Base-by-base conservation (phyloP, 2,888 invertebrate species). In the Acrobasis repandana region DNA sequence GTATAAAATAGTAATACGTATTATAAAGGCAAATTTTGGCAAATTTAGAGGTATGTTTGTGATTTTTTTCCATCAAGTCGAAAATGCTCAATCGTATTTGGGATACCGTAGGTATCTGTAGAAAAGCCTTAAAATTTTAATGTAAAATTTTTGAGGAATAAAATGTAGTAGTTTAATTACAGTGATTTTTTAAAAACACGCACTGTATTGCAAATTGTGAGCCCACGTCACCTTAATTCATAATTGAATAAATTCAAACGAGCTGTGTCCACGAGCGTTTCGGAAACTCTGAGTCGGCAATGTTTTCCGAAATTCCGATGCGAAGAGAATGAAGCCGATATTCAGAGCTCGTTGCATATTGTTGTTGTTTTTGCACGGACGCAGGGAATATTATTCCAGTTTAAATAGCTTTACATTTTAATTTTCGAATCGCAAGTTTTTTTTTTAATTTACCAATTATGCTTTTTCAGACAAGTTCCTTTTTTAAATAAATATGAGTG, bases 331-430 rank as follows among this genome's bases (percentile, higher is more conserved):
- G 38, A 65, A 66, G 66, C 52, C 52, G n/a, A n/a, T 36, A 43
- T 54, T 43, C 54, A 38, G 54, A 18, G 54, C 38, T 18, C 54
- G 52, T 16, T 52, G 52, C 52, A 52, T 54, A 38, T 54, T 54
- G 54, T 54, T 52, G 54, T 54, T 54, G 54, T 54, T 38, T 54
- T 54, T 54, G 18, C 54, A 38, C 38, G 11, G 68, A 61, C 65
- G 63, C 50, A 61, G 66, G 51, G 52, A 43, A 54, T 54, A 54
- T 54, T 54, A 54, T 54, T 54, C 54, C 20, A 11, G 38, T 54
- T 20, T 54, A 18, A 54, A 38, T 36, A 54, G 54, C 54, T 54
- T 54, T 54, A 54, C 36, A 54, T 54, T 54, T 52, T 38, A 38
- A 54, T 43, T 54, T 36, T 18, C 18, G 52, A 36, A 54, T 11